Base-by-base conservation (phyloP, 2,113 vertebrate species). In the Alligator sinensis region DNA sequence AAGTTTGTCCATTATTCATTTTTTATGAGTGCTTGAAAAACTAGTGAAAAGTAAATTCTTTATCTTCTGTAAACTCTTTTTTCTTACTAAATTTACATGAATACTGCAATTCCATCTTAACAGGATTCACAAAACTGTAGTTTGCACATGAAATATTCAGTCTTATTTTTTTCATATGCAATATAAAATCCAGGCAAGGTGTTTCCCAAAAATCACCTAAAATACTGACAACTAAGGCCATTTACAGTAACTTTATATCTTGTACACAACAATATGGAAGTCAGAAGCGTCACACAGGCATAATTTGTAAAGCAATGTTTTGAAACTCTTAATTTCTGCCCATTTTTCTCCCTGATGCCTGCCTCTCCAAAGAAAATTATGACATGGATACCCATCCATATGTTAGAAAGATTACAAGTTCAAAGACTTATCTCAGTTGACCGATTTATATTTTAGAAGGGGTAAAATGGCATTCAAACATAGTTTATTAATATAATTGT, bases 121-220 rank as follows among this genome's bases (percentile, higher is more conserved):
- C 96, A 60, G 94, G 82, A 60, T 61, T 64, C 90, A 96, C 72
- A 92, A 61, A 96, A 92, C 88, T 92, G 88, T 88, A 92, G 92
- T 96, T 96, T 94, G 91, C 87, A 84, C 91, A 95, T 96, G 95
- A 90, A 97, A 95, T 95, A 97, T 95, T 95, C 86, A 89, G 81
- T 91, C 88, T 80, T 90, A 91, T 87, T 91, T 97, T 95, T 96
- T 94, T 96, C 90, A 96, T 92, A 83, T 91, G 89, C 84, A 95
- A 90, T 47, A 97, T 95, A 96, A 97, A 97, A 97, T 93, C 95
- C 93, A 82, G 75, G 47, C 91, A 25, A 21, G 93, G 96, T 91
- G 95, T 96, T 96, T 88, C 72, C 84, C 95, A 92, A 90, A 96
- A 96, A 97, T 95, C 92, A 87, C 95, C 60, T 72, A 93, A 94